Evolutionary conservation across 1,140 invertebrate species (phyloP), one percentile per base, ranked within the genome.

Genomic region (Drosophila neocordata): DNA sequence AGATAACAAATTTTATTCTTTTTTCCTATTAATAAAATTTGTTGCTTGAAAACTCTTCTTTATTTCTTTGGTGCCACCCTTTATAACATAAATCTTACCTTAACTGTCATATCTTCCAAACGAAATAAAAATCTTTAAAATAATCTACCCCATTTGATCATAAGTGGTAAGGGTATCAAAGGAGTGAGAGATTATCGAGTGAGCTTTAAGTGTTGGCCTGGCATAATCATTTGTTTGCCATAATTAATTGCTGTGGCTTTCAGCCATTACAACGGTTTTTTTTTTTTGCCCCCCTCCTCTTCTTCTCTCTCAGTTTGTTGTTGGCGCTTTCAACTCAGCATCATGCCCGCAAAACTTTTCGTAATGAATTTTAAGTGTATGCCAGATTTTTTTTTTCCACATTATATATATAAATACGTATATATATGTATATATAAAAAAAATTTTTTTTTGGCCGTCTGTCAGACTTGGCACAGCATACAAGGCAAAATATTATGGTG

Each of bases 321-420:
- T 24, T 24, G 59, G 24, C n/a, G 11, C 27, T 13, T 62, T 18
- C 76, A 56, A 69, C 63, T 71, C 51, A 69, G 66, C 65, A 63
- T 77, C 73, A 85, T 84, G 70, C 65, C 81, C 78, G 74, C 82
- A 88, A 87, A 75, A 80, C 66, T 88, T 88, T 88, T 70, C 83
- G 85, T 87, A 88, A 88, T 88, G 83, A 89, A 88, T 89, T 88
- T 88, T 79, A 89, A 84, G 84, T 83, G 84, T 80, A 73, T 89
- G 79, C 84, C 79, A 88, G 84, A 88, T 84, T 89, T 89, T 89
- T 89, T 88, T 80, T 53, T 69, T 27, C 38, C 63, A 69, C 65
- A 77, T 59, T 69, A 56, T 73, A 63, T 38, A 13, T 68, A 64
- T 64, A 24, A 24, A 24, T 24, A 24, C 24, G 4, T 31, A 31